Conservation (phyloP, 1,140 invertebrate genomes). For the Tachypleus tridentatus region DNA sequence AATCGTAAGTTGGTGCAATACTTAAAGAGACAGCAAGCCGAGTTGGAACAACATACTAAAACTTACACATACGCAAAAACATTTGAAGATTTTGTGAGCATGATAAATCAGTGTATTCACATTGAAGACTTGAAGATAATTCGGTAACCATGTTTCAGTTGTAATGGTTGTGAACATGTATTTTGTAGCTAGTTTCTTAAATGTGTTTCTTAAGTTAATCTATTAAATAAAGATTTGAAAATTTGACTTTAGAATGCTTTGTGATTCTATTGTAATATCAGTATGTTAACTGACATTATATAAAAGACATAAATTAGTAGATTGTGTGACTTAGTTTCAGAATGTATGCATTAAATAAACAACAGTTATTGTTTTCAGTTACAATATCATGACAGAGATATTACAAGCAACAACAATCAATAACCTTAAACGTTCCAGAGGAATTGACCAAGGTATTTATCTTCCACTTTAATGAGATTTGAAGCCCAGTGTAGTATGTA, state of each 20-base stretch:
- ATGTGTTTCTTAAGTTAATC: no score
- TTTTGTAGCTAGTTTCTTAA: no score
- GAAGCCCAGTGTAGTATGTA: no score
- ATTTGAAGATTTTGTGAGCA: slow-evolving; percentile 76
- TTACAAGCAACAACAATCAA: slow-evolving; percentile 86
- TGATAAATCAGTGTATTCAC: slow-evolving; percentile 67
- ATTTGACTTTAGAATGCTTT: no score
- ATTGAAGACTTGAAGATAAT: slow-evolving; percentile 71
- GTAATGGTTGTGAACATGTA: no score
- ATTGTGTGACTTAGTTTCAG: slow-evolving; percentile 1
- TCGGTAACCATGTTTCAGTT: slow-evolving; percentile 33
- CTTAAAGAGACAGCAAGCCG: slow-evolving; percentile 57
- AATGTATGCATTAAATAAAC: not conserved
- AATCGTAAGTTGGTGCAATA: slow-evolving; percentile 75
- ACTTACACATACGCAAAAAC: slow-evolving; percentile 77
- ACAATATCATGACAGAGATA: slow-evolving; percentile 77
- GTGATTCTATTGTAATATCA: no score
- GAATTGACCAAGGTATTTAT: slow-evolving; percentile 43
- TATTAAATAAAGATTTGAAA: no score
- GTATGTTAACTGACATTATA: slow-evolving; percentile 11
- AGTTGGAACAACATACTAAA: slow-evolving; percentile 59
- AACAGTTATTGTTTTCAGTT: slow-evolving; percentile 39
- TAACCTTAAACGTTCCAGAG: slow-evolving; percentile 71
- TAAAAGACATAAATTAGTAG: not conserved
- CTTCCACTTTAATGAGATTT: no score